Conservation (phyloP, 2,888 invertebrate species). For the Stenodera caucasica region DNA sequence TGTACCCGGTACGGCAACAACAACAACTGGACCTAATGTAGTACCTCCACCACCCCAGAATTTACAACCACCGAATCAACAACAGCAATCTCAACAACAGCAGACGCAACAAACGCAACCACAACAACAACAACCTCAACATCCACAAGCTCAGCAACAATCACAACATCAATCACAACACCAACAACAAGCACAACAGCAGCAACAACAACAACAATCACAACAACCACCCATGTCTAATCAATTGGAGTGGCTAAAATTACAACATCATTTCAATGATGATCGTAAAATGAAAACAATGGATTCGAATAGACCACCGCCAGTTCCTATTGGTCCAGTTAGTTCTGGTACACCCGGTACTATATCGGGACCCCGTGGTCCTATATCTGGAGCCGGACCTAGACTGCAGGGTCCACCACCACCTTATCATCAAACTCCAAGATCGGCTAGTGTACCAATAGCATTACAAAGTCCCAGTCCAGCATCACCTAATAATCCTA, state of each 20-base stretch:
- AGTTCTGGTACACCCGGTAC: conserved; percentile 27
- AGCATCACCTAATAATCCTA: conserved; percentile 71
- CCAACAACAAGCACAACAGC: neutral
- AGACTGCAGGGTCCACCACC: conserved; percentile 75
- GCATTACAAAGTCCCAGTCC: conserved; percentile 75
- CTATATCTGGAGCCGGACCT: conserved; percentile 52
- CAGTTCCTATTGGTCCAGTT: conserved; percentile 29
- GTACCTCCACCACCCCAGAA: conserved; percentile 10
- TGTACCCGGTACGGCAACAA: conserved; percentile 17
- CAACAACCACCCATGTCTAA: conserved; percentile 57
- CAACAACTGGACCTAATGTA: conserved; percentile 25
- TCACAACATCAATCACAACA: conserved; percentile 6
- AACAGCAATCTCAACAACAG: neutral
- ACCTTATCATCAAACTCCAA: conserved; percentile 73
- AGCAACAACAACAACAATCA: conserved; percentile 8
- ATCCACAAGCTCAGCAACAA: conserved; percentile 14
- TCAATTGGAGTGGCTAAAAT: conserved; percentile 88
- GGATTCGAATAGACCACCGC: conserved; percentile 22
- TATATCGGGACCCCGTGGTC: conserved; percentile 37
- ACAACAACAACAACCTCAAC: conserved; percentile 7
- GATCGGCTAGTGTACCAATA: conserved; percentile 74
- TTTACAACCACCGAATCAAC: conserved; percentile 12
- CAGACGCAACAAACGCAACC: neutral
- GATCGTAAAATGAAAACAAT: conserved; percentile 60
- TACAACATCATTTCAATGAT: conserved; percentile 86